Percentiles rank a stretch among this genome's conserved stretches.
These are phyloP conservation scores for Ectemnius lituratus DNA, from an alignment of 2,888 invertebrate genomes.

Conservation along the genomic window DNA sequence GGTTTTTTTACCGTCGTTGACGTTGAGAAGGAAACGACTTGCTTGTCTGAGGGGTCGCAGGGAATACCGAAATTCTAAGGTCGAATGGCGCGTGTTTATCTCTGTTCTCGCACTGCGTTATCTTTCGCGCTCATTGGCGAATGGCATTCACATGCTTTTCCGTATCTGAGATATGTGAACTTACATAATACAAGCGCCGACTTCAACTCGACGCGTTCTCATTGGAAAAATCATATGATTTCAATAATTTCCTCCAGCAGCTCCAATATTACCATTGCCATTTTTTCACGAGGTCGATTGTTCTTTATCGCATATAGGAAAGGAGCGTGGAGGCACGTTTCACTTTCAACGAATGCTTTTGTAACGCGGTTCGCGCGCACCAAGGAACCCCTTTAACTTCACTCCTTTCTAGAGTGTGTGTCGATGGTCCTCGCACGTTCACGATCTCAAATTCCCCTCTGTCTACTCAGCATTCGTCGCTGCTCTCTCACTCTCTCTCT, in stretches of 20 bases:
- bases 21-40: background rate
- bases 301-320: conserved; percentile 30
- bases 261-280: background rate
- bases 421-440: conserved; percentile 1
- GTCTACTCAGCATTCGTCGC: background rate
- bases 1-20: too few relatives aligned
- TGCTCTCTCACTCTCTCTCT: background rate
- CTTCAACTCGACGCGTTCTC: background rate
- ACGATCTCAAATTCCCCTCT: background rate
- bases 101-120: background rate
- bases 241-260: background rate
- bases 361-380: background rate
- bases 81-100: background rate
- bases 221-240: background rate
- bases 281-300: background rate
- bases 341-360: conserved; percentile 39
- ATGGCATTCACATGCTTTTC: conserved; percentile 22
- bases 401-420: background rate
- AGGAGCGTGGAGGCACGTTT: conserved; percentile 23
- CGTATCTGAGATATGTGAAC: conserved; percentile 30
- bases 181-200: conserved; percentile 36
- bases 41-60: background rate
- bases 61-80: background rate
- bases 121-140: conserved; percentile 25
- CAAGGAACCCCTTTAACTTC: too few relatives aligned